phyloP scores from a whole-genome alignment of 53 echinoderm and acorn worm species.

The Paelopatides confundens region DNA sequence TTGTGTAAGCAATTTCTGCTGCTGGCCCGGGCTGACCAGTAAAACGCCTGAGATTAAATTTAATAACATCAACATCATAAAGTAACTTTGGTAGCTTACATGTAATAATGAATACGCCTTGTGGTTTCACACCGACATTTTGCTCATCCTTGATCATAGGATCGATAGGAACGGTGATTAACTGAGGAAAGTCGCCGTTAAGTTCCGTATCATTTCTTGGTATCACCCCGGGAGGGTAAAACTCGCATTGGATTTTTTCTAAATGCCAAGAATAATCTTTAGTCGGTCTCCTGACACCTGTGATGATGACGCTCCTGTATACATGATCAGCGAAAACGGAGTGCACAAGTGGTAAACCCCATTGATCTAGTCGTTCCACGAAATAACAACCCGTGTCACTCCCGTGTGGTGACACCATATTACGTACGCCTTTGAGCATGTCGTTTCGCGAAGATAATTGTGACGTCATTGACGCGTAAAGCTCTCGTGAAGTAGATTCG shows the following conservation, averaged over 20 bases:
- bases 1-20: no score
- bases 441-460: neutral
- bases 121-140: slow-evolving; percentile 64
- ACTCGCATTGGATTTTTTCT: slow-evolving; percentile 67
- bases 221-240: neutral
- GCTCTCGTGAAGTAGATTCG: neutral
- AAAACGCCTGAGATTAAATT: slow-evolving; percentile 51
- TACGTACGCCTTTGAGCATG: neutral
- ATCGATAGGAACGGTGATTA: slow-evolving; percentile 47
- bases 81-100: slow-evolving; percentile 63
- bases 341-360: slow-evolving; percentile 67
- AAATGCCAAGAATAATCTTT: slow-evolving; percentile 61
- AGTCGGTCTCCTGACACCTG: slow-evolving; percentile 56
- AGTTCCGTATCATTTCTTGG: neutral
- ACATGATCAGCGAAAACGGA: slow-evolving; percentile 67
- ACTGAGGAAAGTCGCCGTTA: neutral
- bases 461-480: neutral
- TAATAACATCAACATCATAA: slow-evolving; percentile 23
- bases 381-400: slow-evolving; percentile 65
- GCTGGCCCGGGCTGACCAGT: neutral
- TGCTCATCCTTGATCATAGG: slow-evolving; percentile 70
- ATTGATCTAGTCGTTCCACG: slow-evolving; percentile 43
- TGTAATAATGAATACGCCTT: slow-evolving; percentile 68
- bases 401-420: neutral
- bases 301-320: slow-evolving; percentile 50